Evolutionary conservation across 2,888 invertebrate species (phyloP).

Genomic region (Protodeltote pygarga): DNA sequence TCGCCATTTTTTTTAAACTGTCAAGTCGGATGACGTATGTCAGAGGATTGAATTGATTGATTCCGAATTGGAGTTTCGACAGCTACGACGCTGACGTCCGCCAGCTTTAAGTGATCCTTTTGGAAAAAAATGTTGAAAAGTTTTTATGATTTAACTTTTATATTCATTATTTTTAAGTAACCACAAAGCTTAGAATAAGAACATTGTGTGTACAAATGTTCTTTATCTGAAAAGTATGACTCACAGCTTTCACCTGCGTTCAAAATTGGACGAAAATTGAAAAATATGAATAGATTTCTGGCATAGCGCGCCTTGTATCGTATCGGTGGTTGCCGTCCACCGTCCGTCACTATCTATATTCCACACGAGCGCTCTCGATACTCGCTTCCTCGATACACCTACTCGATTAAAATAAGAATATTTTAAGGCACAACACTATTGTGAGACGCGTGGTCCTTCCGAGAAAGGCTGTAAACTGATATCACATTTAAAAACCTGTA

Average conservation of each 20-base stretch:
- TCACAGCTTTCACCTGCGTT: slow-evolving; percentile 37
- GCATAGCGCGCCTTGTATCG: slow-evolving; percentile 62
- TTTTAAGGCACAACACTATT: slow-evolving; percentile 75
- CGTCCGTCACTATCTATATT: slow-evolving; percentile 83
- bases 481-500: slow-evolving; percentile 52
- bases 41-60: slow-evolving; percentile 72
- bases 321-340: slow-evolving; percentile 65
- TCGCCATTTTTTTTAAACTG: slow-evolving; percentile 69
- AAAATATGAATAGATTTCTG: slow-evolving; percentile 78
- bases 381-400: slow-evolving; percentile 74
- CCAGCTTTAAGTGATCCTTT: slow-evolving; percentile 13
- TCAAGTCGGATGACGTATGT: slow-evolving; percentile 74
- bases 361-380: slow-evolving; percentile 79
- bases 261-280: slow-evolving; percentile 65
- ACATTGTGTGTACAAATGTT: background rate
- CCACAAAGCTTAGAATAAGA: background rate
- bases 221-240: slow-evolving; percentile 16
- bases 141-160: background rate
- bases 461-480: slow-evolving; percentile 64
- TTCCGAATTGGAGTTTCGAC: slow-evolving; percentile 70
- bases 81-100: slow-evolving; percentile 31
- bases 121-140: too few species aligned
- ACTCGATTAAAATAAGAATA: slow-evolving; percentile 84
- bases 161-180: background rate
- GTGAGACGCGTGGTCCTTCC: slow-evolving; percentile 60